These are phyloP conservation scores for Hylaea fasciaria DNA, from an alignment of 2,888 invertebrate species.

Conservation along the genomic window DNA sequence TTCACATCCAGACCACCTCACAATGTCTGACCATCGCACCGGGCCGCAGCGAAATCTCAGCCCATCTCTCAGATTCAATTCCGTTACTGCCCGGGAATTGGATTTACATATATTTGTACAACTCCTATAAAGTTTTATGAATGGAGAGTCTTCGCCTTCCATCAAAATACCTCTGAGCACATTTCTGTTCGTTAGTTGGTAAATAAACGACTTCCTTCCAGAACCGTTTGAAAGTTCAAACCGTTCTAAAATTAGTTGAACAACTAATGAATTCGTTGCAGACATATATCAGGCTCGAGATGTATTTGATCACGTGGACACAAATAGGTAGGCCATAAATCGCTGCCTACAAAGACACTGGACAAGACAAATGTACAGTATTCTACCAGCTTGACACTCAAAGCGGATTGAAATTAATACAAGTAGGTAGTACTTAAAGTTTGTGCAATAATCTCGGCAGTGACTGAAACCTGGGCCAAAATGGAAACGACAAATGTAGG, in stretches of 20 bases:
- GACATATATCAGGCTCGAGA: slow-evolving; percentile 60
- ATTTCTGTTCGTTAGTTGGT: slow-evolving; percentile 43
- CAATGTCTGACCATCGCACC: too few relatives aligned
- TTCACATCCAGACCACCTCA: too few relatives aligned
- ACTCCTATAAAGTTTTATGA: background rate
- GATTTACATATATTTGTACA: too few relatives aligned
- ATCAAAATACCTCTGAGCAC: slow-evolving; percentile 31
- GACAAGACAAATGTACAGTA: slow-evolving; percentile 64
- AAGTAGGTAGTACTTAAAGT: background rate
- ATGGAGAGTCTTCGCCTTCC: slow-evolving; percentile 18
- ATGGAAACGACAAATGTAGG: too few relatives aligned
- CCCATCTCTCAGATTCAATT: too few relatives aligned
- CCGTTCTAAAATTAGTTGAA: slow-evolving; percentile 63
- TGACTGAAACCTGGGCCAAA: too few relatives aligned
- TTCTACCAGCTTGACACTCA: slow-evolving; percentile 16
- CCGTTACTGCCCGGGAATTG: too few relatives aligned
- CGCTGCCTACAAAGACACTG: slow-evolving; percentile 62
- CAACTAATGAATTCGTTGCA: slow-evolving; percentile 69
- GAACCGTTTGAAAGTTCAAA: slow-evolving; percentile 55
- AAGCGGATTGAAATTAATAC: slow-evolving; percentile 5
- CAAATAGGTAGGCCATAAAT: slow-evolving; percentile 68
- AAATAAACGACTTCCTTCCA: slow-evolving; percentile 64
- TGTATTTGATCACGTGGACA: slow-evolving; percentile 64
- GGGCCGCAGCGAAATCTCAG: too few relatives aligned
- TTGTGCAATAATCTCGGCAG: too few relatives aligned